Evolutionary conservation across 2,888 invertebrate genomes (phyloP).

Genomic region (Tyria jacobaeae): DNA sequence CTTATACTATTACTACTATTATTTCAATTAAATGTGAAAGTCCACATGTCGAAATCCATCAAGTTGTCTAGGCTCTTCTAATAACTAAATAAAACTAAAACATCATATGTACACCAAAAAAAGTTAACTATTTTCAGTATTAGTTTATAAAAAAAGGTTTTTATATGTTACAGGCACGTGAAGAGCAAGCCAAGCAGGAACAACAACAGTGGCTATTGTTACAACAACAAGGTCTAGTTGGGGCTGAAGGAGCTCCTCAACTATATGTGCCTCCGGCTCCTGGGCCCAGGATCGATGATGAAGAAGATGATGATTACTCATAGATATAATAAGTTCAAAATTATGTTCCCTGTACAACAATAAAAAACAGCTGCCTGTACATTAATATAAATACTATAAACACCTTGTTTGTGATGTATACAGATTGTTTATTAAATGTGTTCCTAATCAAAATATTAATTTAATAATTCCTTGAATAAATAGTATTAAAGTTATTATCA

Average conservation of each 20-base stretch:
- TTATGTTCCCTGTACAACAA: constrained; percentile 6
- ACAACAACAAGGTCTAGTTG: constrained; percentile 86
- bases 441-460: neutral
- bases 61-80: too few relatives aligned
- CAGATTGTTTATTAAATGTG: neutral
- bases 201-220: constrained; percentile 97
- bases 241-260: constrained; percentile 70
- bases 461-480: too few relatives aligned
- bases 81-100: too few relatives aligned
- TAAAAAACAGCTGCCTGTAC: too few relatives aligned
- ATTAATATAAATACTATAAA: too few relatives aligned
- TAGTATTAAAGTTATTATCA: neutral
- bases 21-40: too few relatives aligned
- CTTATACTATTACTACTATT: too few relatives aligned
- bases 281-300: constrained; percentile 72
- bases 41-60: too few relatives aligned
- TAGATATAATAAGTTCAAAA: constrained; percentile 46
- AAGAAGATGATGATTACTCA: constrained; percentile 85
- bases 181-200: constrained; percentile 96
- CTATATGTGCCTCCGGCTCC: constrained; percentile 77
- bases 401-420: neutral
- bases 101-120: too few relatives aligned
- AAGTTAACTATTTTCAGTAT: neutral
- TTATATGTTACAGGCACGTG: constrained; percentile 88
- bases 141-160: neutral